These are phyloP conservation scores for Conopomorpha cramerella DNA, from an alignment of 1,140 invertebrate species.

Conservation along the genomic window DNA sequence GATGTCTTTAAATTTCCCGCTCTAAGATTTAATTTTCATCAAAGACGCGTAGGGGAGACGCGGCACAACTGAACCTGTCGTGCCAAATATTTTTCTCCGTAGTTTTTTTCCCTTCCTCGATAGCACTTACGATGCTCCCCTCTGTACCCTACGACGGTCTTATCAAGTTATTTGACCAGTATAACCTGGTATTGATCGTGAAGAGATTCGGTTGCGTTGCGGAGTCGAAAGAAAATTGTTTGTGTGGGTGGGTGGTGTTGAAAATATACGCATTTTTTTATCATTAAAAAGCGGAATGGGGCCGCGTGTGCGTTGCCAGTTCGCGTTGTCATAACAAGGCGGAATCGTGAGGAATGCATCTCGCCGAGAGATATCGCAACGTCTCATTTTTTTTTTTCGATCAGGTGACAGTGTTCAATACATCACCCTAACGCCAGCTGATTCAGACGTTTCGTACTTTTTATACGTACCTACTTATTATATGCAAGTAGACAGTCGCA, in stretches of 20 bases:
- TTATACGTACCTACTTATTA: neutral
- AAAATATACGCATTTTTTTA: slow-evolving; percentile 61
- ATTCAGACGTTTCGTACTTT: too few relatives aligned
- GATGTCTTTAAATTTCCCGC: slow-evolving; percentile 60
- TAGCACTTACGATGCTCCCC: slow-evolving; percentile 53
- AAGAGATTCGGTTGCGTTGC: too few relatives aligned
- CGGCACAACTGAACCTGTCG: slow-evolving; percentile 42
- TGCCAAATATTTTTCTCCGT: slow-evolving; percentile 58
- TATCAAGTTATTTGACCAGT: too few relatives aligned
- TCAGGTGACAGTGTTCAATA: neutral
- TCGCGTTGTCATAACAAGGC: slow-evolving; percentile 54
- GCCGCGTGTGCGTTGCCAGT: slow-evolving; percentile 44
- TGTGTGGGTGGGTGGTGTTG: too few relatives aligned
- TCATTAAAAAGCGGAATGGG: slow-evolving; percentile 57
- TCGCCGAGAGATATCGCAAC: slow-evolving; percentile 21
- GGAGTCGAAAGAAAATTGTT: too few relatives aligned
- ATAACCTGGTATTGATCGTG: too few relatives aligned
- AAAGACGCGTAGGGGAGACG: slow-evolving; percentile 18
- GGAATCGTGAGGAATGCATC: slow-evolving; percentile 29
- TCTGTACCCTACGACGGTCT: slow-evolving; percentile 13
- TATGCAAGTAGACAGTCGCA: neutral
- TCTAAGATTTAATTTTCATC: slow-evolving; percentile 61
- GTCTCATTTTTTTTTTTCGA: slow-evolving; percentile 13
- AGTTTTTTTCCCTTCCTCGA: slow-evolving; percentile 55
- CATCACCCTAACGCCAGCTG: too few relatives aligned